A percentile compares a stretch with the other conserved stretches of the same genome.
Conservation (phyloP, 2,888 invertebrate species). For the Lasioglossum marginatum region DNA sequence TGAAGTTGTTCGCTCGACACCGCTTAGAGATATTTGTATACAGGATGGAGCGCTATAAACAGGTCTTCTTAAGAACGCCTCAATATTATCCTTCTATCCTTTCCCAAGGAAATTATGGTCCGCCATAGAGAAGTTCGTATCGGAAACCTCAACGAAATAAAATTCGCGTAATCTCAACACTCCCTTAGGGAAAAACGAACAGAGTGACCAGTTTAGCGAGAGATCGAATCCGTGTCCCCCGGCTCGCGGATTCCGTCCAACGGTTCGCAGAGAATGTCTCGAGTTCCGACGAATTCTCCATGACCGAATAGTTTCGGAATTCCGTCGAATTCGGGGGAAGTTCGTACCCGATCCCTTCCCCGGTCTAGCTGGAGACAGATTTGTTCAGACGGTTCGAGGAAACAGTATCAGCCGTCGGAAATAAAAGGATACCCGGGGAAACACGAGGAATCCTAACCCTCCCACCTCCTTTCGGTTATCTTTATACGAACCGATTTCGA, state of each 20-base stretch:
- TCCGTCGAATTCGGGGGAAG: not conserved
- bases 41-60: too few species aligned
- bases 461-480: not conserved
- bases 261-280: not conserved
- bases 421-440: not conserved
- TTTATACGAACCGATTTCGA: constrained; percentile 28
- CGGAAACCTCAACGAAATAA: not conserved
- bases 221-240: not conserved
- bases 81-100: too few species aligned
- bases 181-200: not conserved
- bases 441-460: not conserved
- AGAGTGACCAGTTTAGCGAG: not conserved
- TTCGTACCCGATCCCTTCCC: not conserved
- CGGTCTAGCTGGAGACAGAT: not conserved
- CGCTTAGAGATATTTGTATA: too few species aligned
- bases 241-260: not conserved
- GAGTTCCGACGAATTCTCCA: not conserved
- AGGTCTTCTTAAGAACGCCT: too few species aligned
- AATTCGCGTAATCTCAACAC: not conserved
- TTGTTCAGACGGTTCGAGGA: not conserved
- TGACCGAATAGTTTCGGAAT: not conserved
- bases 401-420: not conserved
- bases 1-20: too few species aligned
- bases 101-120: too few species aligned
- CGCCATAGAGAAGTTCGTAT: too few species aligned